Evolutionary conservation across 2,113 vertebrate species (phyloP).

Genomic region (Formicarius rufipectus): DNA sequence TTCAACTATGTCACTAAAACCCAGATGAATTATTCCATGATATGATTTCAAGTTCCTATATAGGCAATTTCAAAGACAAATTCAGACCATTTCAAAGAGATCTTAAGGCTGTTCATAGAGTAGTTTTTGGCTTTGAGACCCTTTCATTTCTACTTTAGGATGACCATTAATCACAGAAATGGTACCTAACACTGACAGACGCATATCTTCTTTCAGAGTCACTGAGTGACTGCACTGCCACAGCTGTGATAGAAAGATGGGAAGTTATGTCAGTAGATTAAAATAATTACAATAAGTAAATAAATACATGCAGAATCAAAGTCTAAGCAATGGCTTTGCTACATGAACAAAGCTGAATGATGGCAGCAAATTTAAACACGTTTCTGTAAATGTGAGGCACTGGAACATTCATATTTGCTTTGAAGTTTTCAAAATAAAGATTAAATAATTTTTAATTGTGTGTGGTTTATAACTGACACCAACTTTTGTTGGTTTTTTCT

Average conservation of each 20-base stretch:
- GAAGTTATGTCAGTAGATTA: slow-evolving; percentile 12
- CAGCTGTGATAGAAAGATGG: background rate
- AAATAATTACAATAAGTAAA: slow-evolving; percentile 18
- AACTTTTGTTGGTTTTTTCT: slow-evolving; percentile 1
- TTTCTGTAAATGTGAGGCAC: background rate
- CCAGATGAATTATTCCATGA: background rate
- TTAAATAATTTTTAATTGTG: background rate
- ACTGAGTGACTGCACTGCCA: background rate
- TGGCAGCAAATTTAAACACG: background rate
- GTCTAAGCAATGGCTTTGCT: background rate
- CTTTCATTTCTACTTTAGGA: background rate
- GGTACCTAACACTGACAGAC: background rate
- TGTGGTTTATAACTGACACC: background rate
- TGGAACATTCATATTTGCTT: background rate
- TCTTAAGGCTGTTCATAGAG: background rate
- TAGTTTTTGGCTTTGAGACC: background rate
- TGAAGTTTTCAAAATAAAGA: slow-evolving; percentile 30
- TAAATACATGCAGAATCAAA: slow-evolving; percentile 49
- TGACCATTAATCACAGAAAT: background rate
- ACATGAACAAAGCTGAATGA: background rate
- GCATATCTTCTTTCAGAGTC: background rate
- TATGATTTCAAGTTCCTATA: background rate
- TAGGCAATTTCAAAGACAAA: background rate
- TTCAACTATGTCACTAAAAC: background rate
- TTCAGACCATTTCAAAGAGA: background rate